Evolutionary conservation across 35 echinoderm and acorn worm genomes (phyloP).

Genomic region (Lytechinus variegatus): DNA sequence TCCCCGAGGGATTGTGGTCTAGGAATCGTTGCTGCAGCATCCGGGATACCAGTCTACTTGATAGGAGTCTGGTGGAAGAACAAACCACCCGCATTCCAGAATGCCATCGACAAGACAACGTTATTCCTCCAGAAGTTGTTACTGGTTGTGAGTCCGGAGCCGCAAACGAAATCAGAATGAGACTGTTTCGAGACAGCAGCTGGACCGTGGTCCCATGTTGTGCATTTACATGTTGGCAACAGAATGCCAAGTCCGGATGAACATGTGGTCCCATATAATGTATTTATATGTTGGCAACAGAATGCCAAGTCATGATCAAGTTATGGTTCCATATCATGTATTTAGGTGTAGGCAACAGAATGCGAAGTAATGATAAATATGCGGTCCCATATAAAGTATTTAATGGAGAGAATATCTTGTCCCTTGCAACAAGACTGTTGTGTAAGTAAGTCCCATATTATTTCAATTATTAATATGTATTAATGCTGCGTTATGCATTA

Average conservation of each 20-base stretch:
- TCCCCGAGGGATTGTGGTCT: constrained; percentile 47
- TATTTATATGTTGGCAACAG: no score
- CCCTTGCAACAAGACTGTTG: neutral
- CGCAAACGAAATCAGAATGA: neutral
- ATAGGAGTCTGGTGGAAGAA: constrained; percentile 60
- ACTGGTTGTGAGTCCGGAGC: neutral
- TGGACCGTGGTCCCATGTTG: no score
- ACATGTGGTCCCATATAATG: no score
- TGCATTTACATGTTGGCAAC: no score
- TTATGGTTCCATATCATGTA: no score
- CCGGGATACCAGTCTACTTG: constrained; percentile 59
- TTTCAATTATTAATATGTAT: neutral
- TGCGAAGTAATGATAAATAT: no score
- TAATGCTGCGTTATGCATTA: neutral
- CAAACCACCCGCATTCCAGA: constrained; percentile 23
- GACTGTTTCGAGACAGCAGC: neutral
- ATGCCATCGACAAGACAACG: constrained; percentile 33
- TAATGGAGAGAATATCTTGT: neutral
- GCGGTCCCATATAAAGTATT: no score
- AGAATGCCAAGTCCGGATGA: no score
- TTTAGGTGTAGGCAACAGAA: no score
- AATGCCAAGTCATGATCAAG: no score
- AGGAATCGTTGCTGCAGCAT: constrained; percentile 32
- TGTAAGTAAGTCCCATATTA: neutral
- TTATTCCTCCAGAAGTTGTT: constrained; percentile 32